These are phyloP conservation scores for Eupelmus urozonus DNA, from an alignment of 2,888 invertebrate species.

Conservation along the genomic window DNA sequence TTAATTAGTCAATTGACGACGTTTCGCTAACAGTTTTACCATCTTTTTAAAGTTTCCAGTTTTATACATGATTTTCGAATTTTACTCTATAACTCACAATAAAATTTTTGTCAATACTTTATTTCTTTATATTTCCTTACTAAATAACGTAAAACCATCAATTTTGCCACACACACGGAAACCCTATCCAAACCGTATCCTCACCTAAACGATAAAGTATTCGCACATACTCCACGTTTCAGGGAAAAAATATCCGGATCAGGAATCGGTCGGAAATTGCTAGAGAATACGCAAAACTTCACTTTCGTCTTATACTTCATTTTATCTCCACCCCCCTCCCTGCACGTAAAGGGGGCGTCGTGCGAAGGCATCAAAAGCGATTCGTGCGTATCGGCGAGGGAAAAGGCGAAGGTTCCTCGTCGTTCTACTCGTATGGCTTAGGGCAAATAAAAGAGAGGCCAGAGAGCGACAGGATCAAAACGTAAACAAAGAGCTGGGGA, in stretches of 20 bases:
- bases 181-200: background rate
- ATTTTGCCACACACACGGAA: too few relatives aligned
- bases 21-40: too few relatives aligned
- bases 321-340: background rate
- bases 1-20: too few relatives aligned
- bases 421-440: background rate
- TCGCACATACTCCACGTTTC: background rate
- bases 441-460: background rate
- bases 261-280: background rate
- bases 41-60: too few relatives aligned
- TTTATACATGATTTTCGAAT: too few relatives aligned
- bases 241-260: conserved; percentile 4
- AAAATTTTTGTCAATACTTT: too few relatives aligned
- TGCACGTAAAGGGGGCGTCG: too few relatives aligned
- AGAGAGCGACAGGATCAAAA: conserved; percentile 13
- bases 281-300: conserved; percentile 26
- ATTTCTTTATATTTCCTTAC: too few relatives aligned
- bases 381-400: conserved; percentile 15
- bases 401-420: background rate
- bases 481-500: conserved; percentile 2
- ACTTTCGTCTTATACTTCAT: background rate
- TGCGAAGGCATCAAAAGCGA: background rate
- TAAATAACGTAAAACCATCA: too few relatives aligned
- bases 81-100: too few relatives aligned
- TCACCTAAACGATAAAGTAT: background rate